Base-by-base conservation (phyloP, 2,888 invertebrate genomes). In the Netelia inedita region DNA sequence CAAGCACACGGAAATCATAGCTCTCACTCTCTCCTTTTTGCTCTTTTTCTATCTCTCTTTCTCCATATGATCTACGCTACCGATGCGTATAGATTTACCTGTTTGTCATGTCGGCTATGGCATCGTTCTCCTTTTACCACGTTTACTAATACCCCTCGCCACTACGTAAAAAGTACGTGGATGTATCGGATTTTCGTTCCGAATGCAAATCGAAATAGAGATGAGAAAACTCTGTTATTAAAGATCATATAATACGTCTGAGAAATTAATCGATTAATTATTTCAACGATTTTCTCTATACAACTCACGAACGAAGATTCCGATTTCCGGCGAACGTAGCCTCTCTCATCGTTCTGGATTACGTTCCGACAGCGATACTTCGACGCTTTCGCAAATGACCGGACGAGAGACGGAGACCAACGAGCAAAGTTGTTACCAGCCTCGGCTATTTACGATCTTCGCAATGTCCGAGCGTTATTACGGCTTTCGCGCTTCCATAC, bases 391-490 rank as follows among this genome's bases (percentile, higher is more conserved):
- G 8, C 35, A 35, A 35, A 35, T 35, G 35, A 35, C 35, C 35
- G 35, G 8, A 35, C 35, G 35, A 35, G 35, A 35, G 35, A 35
- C 35, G 35, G 53, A 53, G 14, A 53, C 53, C 53, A 53, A 53
- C 14, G 53, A 53, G 16, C 35, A 35, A 35, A 35, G 35, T 53
- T 53, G 53, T 14, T 11, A 53, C 35, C 35, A 35, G 53, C 53
- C n/a, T 6, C 14, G 53, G 72, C 61, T 83, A 72, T 75, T 80
- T 72, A 72, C 61, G 75, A 63, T 66, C 57, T 65, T 57, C 65
- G 28, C 65, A 66, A 55, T 80, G 75, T 57, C 71, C 71, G 68
- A 68, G 6, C 28, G 28, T 63, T 59, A 68, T 83, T 71, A 79
- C 46, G 61, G 68, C 46, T 79, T 53, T 41, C 23, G 59, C 46